Evolutionary conservation across 2,797 vertebrate species (phyloP), one percentile per base, ranked within the genome.

Genomic region (Siniperca obscura): DNA sequence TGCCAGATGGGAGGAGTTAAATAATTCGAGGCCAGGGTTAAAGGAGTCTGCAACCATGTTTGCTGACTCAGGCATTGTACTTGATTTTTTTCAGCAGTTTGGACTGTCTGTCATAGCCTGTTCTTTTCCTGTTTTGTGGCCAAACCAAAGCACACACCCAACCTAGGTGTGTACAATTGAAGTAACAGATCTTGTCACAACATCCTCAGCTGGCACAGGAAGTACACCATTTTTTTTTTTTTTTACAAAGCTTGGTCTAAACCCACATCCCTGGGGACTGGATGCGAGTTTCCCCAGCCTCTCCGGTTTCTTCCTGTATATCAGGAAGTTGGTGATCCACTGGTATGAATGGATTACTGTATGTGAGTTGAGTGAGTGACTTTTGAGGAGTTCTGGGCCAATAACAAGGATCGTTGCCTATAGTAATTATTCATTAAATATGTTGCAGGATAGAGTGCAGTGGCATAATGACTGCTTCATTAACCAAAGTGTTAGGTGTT

Each of bases 401-500:
- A 68, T 19, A 70, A 53, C 22, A 30, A 61, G 30, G 12, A 57
- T 40, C 12, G 12, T 40, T 72, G 69, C 55, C 56, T 61, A 42
- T 25, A 17, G 34, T 30, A 76, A 30, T 61, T 78, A 56, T 78
- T 27, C 53, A 59, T 67, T 76, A 44, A 34, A 84, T 21, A 42
- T 78, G 70, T 69, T 76, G 44, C 34, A 80, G 72, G 17, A 60
- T 46, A 57, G 44, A 72, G 72, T 65, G 70, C 48, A 42, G 50
- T 42, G 19, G 68, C 69, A 71, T 82, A 66, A 84, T 78, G 76
- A 82, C 74, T 73, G 80, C 56, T 81, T 76, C 65, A 90, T 81
- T 79, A 80, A 83, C 56, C n/a, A 60, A 74, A 12, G 13, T 77
- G 11, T 81, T 82, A 27, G 27, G 27, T 27, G 27, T 30, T 30